These are phyloP conservation scores for Apamea crenata DNA, from an alignment of 2,888 invertebrate genomes.

Conservation along the genomic window DNA sequence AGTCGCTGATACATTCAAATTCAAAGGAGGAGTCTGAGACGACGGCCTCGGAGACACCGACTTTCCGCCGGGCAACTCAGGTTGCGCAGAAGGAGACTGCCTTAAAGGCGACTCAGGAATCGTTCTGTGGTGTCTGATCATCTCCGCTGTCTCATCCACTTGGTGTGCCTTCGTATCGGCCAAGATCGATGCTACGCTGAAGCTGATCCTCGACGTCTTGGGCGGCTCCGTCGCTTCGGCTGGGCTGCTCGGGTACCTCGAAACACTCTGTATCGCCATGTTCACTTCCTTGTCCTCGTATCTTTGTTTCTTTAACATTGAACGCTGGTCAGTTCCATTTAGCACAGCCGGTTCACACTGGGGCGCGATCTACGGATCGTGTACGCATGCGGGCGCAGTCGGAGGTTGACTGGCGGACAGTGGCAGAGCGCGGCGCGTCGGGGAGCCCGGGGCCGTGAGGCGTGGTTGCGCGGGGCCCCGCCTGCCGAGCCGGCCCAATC, in stretches of 20 bases:
- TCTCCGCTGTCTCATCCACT: slow-evolving; percentile 85
- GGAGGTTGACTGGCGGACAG: slow-evolving; percentile 87
- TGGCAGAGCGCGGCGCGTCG: slow-evolving; percentile 73
- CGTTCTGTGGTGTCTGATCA: slow-evolving; percentile 88
- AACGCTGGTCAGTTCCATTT: slow-evolving; percentile 89
- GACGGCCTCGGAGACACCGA: slow-evolving; percentile 83
- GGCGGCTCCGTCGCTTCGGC: slow-evolving; percentile 91
- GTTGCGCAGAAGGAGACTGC: slow-evolving; percentile 87
- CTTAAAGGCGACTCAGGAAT: slow-evolving; percentile 88
- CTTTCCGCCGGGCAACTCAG: slow-evolving; percentile 86
- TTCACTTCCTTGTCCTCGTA: slow-evolving; percentile 91
- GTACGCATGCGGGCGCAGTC: slow-evolving; percentile 90
- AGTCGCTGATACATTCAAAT: slow-evolving; percentile 87
- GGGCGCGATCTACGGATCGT: slow-evolving; percentile 84
- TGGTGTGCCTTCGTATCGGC: slow-evolving; percentile 94
- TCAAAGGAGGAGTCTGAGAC: slow-evolving; percentile 87
- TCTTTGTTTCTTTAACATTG: slow-evolving; percentile 92
- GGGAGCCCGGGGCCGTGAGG: slow-evolving; percentile 72
- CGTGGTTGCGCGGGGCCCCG: slow-evolving; percentile 69
- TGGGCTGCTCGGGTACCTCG: slow-evolving; percentile 92
- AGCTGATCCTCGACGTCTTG: slow-evolving; percentile 93
- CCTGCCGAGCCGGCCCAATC: slow-evolving; percentile 84
- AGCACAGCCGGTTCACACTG: slow-evolving; percentile 83
- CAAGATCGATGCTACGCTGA: slow-evolving; percentile 96
- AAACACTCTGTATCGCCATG: slow-evolving; percentile 93